A percentile compares a stretch with the other conserved stretches of the same genome.
phyloP scores from a whole-genome alignment of 2,113 vertebrate species.

The Sylvia atricapilla region DNA sequence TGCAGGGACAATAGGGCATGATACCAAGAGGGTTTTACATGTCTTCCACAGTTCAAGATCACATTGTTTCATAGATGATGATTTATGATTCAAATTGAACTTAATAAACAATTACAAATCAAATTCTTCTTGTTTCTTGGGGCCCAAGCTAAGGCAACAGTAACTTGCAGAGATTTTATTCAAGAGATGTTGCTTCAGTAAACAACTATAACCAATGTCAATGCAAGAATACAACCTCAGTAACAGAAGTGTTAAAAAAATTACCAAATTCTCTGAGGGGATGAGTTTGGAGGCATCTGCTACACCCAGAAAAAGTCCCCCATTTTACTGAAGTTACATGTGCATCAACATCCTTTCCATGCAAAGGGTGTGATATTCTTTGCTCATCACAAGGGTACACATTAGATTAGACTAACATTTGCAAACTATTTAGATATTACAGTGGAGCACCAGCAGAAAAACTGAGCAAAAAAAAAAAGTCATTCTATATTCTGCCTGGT shows the following conservation, averaged over 20 bases:
- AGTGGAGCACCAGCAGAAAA: not conserved
- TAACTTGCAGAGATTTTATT: not conserved
- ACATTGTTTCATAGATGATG: not conserved
- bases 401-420: not conserved
- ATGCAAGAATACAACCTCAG: not conserved
- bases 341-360: not conserved
- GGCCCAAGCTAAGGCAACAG: not conserved
- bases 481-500: not conserved
- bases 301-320: not conserved
- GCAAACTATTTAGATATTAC: not conserved
- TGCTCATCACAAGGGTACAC: not conserved
- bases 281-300: not conserved
- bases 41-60: not conserved
- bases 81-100: not conserved
- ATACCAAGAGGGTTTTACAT: not conserved
- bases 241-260: not conserved
- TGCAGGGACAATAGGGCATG: not conserved
- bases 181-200: not conserved
- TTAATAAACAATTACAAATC: not conserved
- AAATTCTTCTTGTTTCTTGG: not conserved
- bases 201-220: not conserved
- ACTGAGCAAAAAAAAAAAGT: not conserved
- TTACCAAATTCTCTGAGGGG: not conserved
- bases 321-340: not conserved
- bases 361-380: not conserved